Conservation (phyloP, 1,140 invertebrate genomes). For the Caenorhabditis brenneri region DNA sequence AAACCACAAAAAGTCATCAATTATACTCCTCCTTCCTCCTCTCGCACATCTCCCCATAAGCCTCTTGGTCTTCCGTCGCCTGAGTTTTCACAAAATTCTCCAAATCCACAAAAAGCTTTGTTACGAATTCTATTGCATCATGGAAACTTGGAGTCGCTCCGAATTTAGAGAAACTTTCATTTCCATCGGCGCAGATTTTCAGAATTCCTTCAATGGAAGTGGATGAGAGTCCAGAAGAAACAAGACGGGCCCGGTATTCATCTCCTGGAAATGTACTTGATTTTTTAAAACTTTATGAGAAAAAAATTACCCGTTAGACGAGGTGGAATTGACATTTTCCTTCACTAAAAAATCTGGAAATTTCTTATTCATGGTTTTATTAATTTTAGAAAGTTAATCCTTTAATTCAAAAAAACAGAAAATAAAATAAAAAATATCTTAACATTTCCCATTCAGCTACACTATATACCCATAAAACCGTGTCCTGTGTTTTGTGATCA, state of each 20-base stretch:
- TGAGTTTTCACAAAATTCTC: neutral
- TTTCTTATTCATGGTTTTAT: too few relatives aligned
- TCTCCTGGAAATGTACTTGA: neutral
- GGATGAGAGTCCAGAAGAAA: neutral
- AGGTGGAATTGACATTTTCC: too few relatives aligned
- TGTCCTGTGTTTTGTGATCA: too few relatives aligned
- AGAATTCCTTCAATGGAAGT: neutral
- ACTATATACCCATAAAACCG: too few relatives aligned
- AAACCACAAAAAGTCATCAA: neutral
- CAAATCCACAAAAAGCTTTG: neutral
- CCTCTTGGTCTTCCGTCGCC: neutral
- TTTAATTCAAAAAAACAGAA: too few relatives aligned
- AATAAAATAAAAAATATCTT: too few relatives aligned
- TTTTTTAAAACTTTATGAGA: neutral
- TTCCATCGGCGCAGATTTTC: neutral
- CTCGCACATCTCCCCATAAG: neutral
- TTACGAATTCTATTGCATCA: neutral
- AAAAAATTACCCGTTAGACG: neutral
- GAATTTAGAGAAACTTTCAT: neutral
- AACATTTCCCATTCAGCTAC: too few relatives aligned
- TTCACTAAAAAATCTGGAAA: too few relatives aligned
- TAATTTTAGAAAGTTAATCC: too few relatives aligned
- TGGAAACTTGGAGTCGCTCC: neutral
- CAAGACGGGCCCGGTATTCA: neutral
- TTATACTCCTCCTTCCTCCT: neutral